These are phyloP conservation scores for Notarius quadriscutis DNA, from an alignment of 2,113 vertebrate genomes.

Conservation along the genomic window DNA sequence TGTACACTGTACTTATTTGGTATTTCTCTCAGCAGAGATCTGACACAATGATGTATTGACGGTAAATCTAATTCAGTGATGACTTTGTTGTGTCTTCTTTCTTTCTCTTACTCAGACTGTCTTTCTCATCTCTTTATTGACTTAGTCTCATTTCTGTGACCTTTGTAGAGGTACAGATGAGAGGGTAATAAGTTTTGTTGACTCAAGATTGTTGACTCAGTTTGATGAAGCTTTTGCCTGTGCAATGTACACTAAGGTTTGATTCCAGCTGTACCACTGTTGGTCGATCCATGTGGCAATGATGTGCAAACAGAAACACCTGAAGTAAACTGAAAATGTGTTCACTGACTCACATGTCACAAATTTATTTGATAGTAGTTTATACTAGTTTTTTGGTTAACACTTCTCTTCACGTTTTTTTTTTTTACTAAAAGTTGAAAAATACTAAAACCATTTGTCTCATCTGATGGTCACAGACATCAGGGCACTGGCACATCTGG, in stretches of 20 bases:
- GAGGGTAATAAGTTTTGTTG: not conserved
- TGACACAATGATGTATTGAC: not conserved
- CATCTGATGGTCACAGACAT: no score
- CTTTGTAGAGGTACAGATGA: not conserved
- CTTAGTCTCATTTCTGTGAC: not conserved
- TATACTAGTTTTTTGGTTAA: no score
- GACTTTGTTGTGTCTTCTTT: not conserved
- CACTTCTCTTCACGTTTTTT: no score
- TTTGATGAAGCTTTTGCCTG: not conserved
- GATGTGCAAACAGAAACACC: not conserved
- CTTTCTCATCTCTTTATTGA: not conserved
- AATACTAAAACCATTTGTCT: no score
- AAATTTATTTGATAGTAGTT: not conserved
- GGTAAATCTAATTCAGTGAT: not conserved
- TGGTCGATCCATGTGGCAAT: not conserved
- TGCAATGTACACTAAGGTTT: not conserved
- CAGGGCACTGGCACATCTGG: no score
- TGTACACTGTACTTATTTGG: not conserved
- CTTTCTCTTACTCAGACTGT: not conserved
- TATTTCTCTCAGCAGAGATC: not conserved
- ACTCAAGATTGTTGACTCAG: not conserved
- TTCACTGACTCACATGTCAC: not conserved
- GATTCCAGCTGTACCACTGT: not conserved
- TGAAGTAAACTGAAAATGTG: not conserved
- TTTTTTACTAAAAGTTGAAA: no score